phyloP scores from a whole-genome alignment of 1,140 invertebrate genomes.

The Diprion similis region DNA sequence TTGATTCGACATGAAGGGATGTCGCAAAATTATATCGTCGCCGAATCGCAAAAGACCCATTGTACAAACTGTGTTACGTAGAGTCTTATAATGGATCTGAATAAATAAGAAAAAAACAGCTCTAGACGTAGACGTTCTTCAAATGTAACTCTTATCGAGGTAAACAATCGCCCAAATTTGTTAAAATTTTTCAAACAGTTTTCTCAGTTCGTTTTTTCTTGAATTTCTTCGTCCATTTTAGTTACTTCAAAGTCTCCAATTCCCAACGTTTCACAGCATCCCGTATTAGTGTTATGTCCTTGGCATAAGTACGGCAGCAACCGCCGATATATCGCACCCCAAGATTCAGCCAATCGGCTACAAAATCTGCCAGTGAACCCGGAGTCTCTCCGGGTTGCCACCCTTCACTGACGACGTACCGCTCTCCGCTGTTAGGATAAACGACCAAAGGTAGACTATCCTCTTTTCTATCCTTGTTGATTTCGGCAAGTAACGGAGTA shows the following conservation, averaged over 20 bases:
- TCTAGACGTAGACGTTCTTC: too few relatives aligned
- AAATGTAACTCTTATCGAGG: too few relatives aligned
- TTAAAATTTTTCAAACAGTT: too few relatives aligned
- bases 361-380: constrained; percentile 65
- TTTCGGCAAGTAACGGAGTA: constrained; percentile 61
- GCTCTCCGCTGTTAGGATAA: constrained; percentile 79
- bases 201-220: too few relatives aligned
- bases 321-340: constrained; percentile 80
- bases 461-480: constrained; percentile 48
- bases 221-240: too few relatives aligned
- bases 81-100: too few relatives aligned
- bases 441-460: constrained; percentile 65
- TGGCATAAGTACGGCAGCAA: constrained; percentile 75
- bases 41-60: too few relatives aligned
- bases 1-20: too few relatives aligned
- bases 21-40: too few relatives aligned
- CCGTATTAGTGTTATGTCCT: constrained; percentile 67
- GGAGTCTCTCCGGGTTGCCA: constrained; percentile 67
- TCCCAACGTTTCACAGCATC: constrained; percentile 50
- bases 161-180: too few relatives aligned
- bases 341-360: constrained; percentile 72
- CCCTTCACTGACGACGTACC: constrained; percentile 61
- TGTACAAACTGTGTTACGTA: too few relatives aligned
- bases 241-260: not conserved
- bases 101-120: too few relatives aligned